Evolutionary conservation across 2,888 invertebrate genomes (phyloP).

Genomic region (Muscina levida): DNA sequence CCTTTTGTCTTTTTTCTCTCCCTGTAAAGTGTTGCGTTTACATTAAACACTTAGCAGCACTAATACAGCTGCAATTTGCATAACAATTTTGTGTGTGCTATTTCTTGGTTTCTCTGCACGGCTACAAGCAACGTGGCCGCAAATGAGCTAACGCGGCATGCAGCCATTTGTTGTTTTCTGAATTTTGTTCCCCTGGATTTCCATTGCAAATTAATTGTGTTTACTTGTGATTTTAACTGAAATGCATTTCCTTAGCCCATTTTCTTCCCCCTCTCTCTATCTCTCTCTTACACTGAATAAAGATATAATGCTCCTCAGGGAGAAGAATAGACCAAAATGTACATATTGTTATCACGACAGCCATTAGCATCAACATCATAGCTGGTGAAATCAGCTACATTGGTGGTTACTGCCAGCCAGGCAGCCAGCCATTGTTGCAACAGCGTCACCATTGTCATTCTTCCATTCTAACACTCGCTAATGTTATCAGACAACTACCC

Average conservation of each 20-base stretch:
- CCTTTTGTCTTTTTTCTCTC: too few relatives aligned
- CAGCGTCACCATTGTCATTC: conserved; percentile 1
- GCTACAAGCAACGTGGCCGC: too few relatives aligned
- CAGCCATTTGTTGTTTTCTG: not conserved
- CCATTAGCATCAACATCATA: conserved; percentile 59
- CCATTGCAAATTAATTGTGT: conserved; percentile 55
- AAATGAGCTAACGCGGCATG: too few relatives aligned
- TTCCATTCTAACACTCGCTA: not conserved
- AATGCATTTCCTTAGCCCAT: conserved; percentile 13
- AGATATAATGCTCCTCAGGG: not conserved
- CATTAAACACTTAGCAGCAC: too few relatives aligned
- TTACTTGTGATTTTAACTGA: conserved; percentile 56
- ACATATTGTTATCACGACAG: conserved; percentile 47
- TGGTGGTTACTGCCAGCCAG: not conserved
- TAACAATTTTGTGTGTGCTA: too few relatives aligned
- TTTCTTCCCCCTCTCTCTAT: not conserved
- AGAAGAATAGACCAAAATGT: not conserved
- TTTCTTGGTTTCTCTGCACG: too few relatives aligned
- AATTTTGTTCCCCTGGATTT: not conserved
- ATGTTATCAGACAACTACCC: conserved; percentile 22
- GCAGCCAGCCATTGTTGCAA: not conserved
- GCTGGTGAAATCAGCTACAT: conserved; percentile 47
- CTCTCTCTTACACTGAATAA: too few relatives aligned
- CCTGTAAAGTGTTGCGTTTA: too few relatives aligned
- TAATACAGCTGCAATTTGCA: too few relatives aligned